phyloP scores from a whole-genome alignment of 2,113 vertebrate species.

The Xyrauchen texanus region DNA sequence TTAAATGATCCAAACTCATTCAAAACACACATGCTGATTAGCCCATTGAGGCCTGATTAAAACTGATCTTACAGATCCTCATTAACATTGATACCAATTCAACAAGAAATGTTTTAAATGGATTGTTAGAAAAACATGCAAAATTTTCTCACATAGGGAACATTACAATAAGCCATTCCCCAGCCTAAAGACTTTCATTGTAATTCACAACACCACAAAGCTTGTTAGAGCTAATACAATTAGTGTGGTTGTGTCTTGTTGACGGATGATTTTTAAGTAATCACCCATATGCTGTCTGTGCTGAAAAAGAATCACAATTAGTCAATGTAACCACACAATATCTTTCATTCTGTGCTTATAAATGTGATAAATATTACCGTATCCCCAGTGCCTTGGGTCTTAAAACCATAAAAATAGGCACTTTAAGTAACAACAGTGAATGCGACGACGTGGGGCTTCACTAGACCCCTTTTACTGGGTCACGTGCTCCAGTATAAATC shows the following conservation, averaged over 20 bases:
- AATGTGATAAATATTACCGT: slow-evolving; percentile 50
- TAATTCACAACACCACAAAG: slow-evolving; percentile 53
- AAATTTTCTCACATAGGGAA: background rate
- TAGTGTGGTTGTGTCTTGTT: slow-evolving; percentile 60
- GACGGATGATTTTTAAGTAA: slow-evolving; percentile 62
- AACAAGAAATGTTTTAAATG: background rate
- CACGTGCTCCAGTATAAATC: too few relatives aligned
- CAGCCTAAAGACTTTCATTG: slow-evolving; percentile 39
- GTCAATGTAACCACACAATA: slow-evolving; percentile 25
- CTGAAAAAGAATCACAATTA: slow-evolving; percentile 57
- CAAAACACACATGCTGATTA: too few relatives aligned
- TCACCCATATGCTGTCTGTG: slow-evolving; percentile 57
- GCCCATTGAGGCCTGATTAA: too few relatives aligned
- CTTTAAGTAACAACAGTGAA: too few relatives aligned
- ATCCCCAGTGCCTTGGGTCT: slow-evolving; percentile 5
- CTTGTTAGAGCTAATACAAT: slow-evolving; percentile 65
- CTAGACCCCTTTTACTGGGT: too few relatives aligned
- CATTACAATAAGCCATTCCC: background rate
- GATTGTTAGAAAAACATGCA: background rate
- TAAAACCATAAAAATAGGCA: slow-evolving; percentile 44
- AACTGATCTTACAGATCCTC: too few relatives aligned
- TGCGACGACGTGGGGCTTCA: too few relatives aligned
- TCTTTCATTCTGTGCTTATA: slow-evolving; percentile 18
- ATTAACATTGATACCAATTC: background rate
- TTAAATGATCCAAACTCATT: too few relatives aligned